Conservation (phyloP, 2,888 invertebrate genomes). For the Autographa gamma region DNA sequence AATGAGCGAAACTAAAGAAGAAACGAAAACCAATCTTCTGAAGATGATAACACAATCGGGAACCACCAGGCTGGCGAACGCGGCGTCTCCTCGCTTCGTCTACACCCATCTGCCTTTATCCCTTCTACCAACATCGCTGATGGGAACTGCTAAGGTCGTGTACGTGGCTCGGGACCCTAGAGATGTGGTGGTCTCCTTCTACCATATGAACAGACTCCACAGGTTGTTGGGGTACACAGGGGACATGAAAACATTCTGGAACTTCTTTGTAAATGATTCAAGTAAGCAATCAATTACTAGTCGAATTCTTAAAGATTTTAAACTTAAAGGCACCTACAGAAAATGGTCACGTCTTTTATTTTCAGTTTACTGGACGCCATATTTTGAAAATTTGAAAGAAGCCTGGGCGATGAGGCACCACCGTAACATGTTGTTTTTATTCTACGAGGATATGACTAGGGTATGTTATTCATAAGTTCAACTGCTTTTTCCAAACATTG, state of each 20-base stretch:
- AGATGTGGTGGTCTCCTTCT: slow-evolving; percentile 93
- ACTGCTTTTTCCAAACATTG: no score
- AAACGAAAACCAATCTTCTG: slow-evolving; percentile 71
- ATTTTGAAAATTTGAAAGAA: slow-evolving; percentile 92
- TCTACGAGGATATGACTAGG: slow-evolving; percentile 92
- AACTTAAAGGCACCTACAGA: no score
- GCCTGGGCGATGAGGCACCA: slow-evolving; percentile 90
- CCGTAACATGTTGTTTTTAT: slow-evolving; percentile 91
- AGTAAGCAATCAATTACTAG: no score
- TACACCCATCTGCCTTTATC: slow-evolving; percentile 92
- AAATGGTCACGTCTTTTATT: slow-evolving; percentile 3
- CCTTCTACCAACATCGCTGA: slow-evolving; percentile 89
- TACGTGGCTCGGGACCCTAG: slow-evolving; percentile 94
- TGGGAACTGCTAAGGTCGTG: slow-evolving; percentile 88
- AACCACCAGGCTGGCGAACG: slow-evolving; percentile 22
- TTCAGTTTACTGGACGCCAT: slow-evolving; percentile 81
- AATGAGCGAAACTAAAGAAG: background rate
- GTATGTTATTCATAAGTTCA: slow-evolving; percentile 68
- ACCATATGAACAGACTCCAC: slow-evolving; percentile 90
- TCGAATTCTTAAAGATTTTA: no score
- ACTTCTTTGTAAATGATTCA: slow-evolving; percentile 88
- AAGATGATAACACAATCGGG: slow-evolving; percentile 28
- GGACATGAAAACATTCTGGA: slow-evolving; percentile 90
- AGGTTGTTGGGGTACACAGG: slow-evolving; percentile 88
- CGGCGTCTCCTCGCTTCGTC: slow-evolving; percentile 57